A percentile compares a stretch with the other conserved stretches of the same genome.
phyloP scores from a whole-genome alignment of 2,797 vertebrate species.

The Amblyopsis hoosieri region DNA sequence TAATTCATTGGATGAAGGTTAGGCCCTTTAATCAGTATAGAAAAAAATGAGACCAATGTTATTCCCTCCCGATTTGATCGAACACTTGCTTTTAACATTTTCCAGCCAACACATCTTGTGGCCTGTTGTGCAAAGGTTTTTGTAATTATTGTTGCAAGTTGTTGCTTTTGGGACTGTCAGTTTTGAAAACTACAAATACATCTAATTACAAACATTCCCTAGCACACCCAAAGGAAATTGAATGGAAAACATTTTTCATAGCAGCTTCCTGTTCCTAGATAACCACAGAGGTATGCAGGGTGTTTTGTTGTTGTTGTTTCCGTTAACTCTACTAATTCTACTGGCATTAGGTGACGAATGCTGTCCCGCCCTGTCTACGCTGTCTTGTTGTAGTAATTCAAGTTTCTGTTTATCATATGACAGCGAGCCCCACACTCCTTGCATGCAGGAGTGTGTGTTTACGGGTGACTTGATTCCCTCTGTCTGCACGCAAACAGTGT shows the following conservation, averaged over 20 bases:
- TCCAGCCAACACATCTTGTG: constrained; percentile 45
- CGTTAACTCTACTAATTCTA: constrained; percentile 11
- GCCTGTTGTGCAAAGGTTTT: constrained; percentile 47
- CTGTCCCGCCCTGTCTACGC: constrained; percentile 14
- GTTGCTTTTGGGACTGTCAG: constrained; percentile 47
- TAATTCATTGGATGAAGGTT: no score
- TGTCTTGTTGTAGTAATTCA: constrained; percentile 13
- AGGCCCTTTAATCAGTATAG: no score
- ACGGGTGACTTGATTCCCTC: constrained; percentile 34
- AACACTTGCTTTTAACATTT: constrained; percentile 59
- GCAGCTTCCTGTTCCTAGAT: constrained; percentile 54
- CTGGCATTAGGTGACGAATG: background rate
- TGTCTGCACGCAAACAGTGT: constrained; percentile 37
- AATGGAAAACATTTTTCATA: constrained; percentile 34
- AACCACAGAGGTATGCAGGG: constrained; percentile 28
- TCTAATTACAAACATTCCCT: constrained; percentile 57
- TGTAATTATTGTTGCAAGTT: constrained; percentile 44
- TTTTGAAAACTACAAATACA: constrained; percentile 46
- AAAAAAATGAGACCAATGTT: background rate
- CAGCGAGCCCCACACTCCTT: constrained; percentile 36
- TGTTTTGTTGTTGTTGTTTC: constrained; percentile 16
- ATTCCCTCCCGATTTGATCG: constrained; percentile 24
- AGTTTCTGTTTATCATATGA: constrained; percentile 57
- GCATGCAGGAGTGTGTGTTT: constrained; percentile 52
- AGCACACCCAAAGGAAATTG: constrained; percentile 47